Percentiles rank a stretch among this genome's conserved stretches.
These are phyloP conservation scores for Scaptomyza flava DNA, from an alignment of 2,888 invertebrate genomes.

Conservation along the genomic window DNA sequence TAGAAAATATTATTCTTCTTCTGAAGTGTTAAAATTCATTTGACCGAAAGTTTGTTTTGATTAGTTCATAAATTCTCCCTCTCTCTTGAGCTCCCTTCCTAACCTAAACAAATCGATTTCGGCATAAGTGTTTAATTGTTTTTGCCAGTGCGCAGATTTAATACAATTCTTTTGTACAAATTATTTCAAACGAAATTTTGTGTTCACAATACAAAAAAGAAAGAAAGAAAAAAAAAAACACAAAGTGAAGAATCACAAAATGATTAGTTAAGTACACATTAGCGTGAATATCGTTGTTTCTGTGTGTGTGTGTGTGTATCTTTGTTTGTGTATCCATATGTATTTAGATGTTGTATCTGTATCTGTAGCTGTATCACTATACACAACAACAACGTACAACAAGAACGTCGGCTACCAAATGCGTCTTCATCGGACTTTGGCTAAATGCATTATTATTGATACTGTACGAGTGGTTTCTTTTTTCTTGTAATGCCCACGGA, in stretches of 20 bases:
- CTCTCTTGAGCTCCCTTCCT: neutral
- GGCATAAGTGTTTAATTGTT: constrained; percentile 30
- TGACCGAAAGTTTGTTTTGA: constrained; percentile 12
- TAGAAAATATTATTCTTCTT: constrained; percentile 7
- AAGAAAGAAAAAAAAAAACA: constrained; percentile 62
- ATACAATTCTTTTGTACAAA: constrained; percentile 31
- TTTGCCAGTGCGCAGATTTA: constrained; percentile 49
- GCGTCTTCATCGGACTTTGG: constrained; percentile 51
- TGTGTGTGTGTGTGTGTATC: constrained; percentile 16
- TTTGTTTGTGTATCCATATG: constrained; percentile 29
- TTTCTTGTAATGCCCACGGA: constrained; percentile 25
- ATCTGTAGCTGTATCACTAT: constrained; percentile 22
- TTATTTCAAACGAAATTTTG: constrained; percentile 63
- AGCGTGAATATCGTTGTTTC: constrained; percentile 7
- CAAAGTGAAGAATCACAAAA: constrained; percentile 68
- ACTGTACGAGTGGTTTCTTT: constrained; percentile 56
- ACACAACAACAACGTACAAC: constrained; percentile 22
- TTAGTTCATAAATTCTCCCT: constrained; percentile 10
- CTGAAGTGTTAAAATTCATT: constrained; percentile 12
- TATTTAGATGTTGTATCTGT: constrained; percentile 24
- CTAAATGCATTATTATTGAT: constrained; percentile 51
- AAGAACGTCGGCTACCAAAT: constrained; percentile 57
- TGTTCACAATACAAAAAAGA: constrained; percentile 14
- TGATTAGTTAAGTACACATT: constrained; percentile 69
- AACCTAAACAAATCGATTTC: constrained; percentile 26